Base-by-base conservation (phyloP, 2,888 invertebrate species). In the Abscondita cerata region DNA sequence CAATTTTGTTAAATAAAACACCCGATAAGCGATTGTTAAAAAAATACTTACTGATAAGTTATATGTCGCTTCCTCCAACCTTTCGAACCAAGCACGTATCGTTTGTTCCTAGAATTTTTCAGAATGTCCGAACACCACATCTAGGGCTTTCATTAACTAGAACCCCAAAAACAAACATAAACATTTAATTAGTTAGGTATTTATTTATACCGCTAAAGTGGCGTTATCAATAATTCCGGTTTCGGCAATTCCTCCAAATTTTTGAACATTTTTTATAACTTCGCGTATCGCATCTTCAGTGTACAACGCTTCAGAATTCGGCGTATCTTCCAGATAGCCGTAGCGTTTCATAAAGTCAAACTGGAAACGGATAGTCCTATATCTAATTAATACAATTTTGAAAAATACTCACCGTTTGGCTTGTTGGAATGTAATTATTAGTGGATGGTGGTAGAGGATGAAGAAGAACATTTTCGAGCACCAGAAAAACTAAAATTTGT, bases 61-160 rank as follows among this genome's bases (percentile, higher is more conserved):
- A 92, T 83, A 40, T 80, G 80, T 44, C 86, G 83, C 75, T 89
- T 91, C 53, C 83, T 84, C 91, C 91, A 92, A 11, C 89, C 88
- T 67, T 82, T 82, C 1, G 87, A 83, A 1, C 87, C 82, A 46
- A 89, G 70, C 1, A 82, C 82, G 77, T 84, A 91, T 64, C 91
- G 81, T 68, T 86, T 87, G 2, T 66, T 74, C 62, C 89, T 70
- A 15, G 63, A 71, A 31, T 66, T 62, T 64, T 73, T 68, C 0
- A 83, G 76, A 6, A 91, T 83, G 72, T 92, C 92, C 46, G 86
- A 1, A 90, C 86, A 2, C 92, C 92, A 75, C 92, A 92, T 16
- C 92, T 83, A 41, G 85, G 87, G 83, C 84, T 47, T 79, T 82
- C 80, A 91, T 86, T 16, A 92, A 81, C 89, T 91, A 60, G 47